Conservation (phyloP, 2,797 vertebrate genomes). For the Acanthurus tractus region DNA sequence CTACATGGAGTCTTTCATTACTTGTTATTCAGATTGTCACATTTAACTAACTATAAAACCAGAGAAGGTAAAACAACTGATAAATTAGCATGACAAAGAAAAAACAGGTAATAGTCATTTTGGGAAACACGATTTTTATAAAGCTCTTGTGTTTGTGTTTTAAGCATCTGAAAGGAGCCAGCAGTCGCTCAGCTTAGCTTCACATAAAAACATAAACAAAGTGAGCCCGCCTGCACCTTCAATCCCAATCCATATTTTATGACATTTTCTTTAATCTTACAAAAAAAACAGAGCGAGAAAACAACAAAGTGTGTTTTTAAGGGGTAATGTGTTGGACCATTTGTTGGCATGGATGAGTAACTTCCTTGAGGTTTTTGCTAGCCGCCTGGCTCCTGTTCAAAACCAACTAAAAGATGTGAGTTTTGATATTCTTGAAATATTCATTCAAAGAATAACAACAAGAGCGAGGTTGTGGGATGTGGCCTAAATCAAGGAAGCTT, state of each 20-base stretch:
- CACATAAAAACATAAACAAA: neutral
- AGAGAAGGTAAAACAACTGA: neutral
- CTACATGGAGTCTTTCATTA: neutral
- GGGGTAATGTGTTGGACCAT: neutral
- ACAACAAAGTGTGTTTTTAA: neutral
- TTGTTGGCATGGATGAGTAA: slow-evolving; percentile 9
- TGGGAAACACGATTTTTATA: neutral
- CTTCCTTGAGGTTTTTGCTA: neutral
- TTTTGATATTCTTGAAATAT: slow-evolving; percentile 1
- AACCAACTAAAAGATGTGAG: slow-evolving; percentile 17
- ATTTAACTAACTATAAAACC: neutral
- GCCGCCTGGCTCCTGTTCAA: slow-evolving; percentile 13
- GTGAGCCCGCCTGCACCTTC: neutral
- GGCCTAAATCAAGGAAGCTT: neutral
- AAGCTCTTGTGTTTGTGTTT: too few relatives aligned
- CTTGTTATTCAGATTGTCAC: neutral
- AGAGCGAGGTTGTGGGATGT: neutral
- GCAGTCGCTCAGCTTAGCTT: slow-evolving; percentile 2
- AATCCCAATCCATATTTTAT: too few relatives aligned
- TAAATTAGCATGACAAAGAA: neutral
- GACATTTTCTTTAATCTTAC: neutral
- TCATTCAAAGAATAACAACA: neutral
- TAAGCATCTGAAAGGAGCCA: neutral
- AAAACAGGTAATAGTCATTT: neutral
- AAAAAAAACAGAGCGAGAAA: neutral